phyloP scores from a whole-genome alignment of 2,797 vertebrate genomes.

The Catostomus latipinnis region DNA sequence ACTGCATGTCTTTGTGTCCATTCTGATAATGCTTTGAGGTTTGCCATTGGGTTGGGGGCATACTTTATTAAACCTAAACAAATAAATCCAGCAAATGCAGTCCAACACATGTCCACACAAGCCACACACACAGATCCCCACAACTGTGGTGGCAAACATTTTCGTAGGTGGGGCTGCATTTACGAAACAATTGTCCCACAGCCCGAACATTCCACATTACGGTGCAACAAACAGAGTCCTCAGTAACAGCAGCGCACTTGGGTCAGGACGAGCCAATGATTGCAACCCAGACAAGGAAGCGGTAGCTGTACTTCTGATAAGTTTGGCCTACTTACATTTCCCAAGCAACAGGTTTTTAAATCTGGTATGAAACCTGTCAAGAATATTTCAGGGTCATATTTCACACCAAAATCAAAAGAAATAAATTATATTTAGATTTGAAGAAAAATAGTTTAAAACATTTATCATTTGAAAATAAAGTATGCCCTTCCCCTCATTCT shows the following conservation, averaged over 20 bases:
- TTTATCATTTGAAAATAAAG: too few species aligned
- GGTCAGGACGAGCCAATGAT: constrained; percentile 2
- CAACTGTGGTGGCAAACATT: constrained; percentile 65
- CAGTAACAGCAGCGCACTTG: constrained; percentile 36
- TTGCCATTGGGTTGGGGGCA: constrained; percentile 26
- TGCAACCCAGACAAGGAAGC: background rate
- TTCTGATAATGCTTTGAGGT: constrained; percentile 42
- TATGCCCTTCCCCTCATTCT: too few species aligned
- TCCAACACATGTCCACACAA: constrained; percentile 72
- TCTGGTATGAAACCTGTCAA: too few species aligned
- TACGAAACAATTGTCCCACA: constrained; percentile 69
- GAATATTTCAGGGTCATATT: too few species aligned
- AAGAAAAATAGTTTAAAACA: too few species aligned
- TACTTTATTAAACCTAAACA: constrained; percentile 22
- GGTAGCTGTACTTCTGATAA: constrained; percentile 1
- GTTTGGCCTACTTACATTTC: background rate
- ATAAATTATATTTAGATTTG: too few species aligned
- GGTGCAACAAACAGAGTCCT: constrained; percentile 47
- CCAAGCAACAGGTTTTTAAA: background rate
- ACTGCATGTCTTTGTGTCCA: constrained; percentile 22
- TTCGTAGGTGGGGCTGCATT: constrained; percentile 70
- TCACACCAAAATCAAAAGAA: too few species aligned
- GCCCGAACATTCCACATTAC: constrained; percentile 76
- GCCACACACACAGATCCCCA: constrained; percentile 63
- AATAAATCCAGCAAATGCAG: constrained; percentile 56